phyloP scores from a whole-genome alignment of 2,888 invertebrate genomes.

The Diploptera punctata region DNA sequence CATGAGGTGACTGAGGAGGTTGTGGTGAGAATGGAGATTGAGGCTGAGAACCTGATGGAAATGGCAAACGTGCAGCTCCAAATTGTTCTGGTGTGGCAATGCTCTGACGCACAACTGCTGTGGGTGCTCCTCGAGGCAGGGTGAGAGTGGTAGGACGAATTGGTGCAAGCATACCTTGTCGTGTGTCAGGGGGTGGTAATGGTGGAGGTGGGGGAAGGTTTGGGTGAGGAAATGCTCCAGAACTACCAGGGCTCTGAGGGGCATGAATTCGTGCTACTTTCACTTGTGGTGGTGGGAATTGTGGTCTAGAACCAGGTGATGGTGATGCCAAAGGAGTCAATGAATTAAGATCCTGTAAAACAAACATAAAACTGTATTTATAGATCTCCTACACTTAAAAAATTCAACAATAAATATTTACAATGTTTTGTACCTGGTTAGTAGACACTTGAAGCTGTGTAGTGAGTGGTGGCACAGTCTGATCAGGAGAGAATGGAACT shows the following conservation, averaged over 20 bases:
- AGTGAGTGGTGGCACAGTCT: conserved; percentile 52
- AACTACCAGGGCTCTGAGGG: conserved; percentile 42
- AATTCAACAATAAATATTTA: neutral
- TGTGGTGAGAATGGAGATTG: conserved; percentile 58
- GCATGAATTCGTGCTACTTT: conserved; percentile 53
- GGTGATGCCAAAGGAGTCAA: conserved; percentile 52
- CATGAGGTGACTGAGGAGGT: conserved; percentile 58
- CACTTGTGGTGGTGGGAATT: conserved; percentile 50
- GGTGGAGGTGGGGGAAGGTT: conserved; percentile 37
- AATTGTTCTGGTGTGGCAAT: conserved; percentile 23
- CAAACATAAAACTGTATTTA: neutral
- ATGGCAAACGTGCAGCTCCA: conserved; percentile 38
- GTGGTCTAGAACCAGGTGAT: conserved; percentile 48
- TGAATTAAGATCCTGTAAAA: conserved; percentile 51
- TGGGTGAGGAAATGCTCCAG: conserved; percentile 34
- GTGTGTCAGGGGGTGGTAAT: conserved; percentile 28
- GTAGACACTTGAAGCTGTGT: conserved; percentile 59
- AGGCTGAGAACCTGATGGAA: conserved; percentile 47
- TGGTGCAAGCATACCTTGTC: conserved; percentile 21
- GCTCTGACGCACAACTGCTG: conserved; percentile 30
- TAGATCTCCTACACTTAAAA: neutral
- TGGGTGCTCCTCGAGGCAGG: conserved; percentile 31
- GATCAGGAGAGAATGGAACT: conserved; percentile 48
- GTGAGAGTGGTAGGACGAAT: conserved; percentile 36
- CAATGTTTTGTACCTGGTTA: conserved; percentile 56